A percentile compares a stretch with the other conserved stretches of the same genome.
phyloP scores from a whole-genome alignment of 2,113 vertebrate genomes.

The Pampusana beccarii region DNA sequence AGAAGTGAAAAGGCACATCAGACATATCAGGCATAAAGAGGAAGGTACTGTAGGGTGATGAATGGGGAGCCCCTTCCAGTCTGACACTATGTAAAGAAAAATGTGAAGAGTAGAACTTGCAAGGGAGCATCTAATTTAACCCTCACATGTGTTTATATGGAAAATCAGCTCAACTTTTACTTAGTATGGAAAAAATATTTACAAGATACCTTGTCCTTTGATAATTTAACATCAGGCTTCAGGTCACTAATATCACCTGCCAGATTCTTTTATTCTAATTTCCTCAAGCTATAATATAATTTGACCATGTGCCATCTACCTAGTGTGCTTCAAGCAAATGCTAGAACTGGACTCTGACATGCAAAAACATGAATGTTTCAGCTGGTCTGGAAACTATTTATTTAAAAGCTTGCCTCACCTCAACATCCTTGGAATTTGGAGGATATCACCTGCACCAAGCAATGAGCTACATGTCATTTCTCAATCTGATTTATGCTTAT shows the following conservation, averaged over 20 bases:
- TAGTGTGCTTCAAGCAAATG: neutral
- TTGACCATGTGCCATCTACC: neutral
- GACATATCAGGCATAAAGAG: neutral
- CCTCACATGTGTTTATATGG: neutral
- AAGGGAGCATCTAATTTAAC: neutral
- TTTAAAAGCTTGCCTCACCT: conserved; percentile 4
- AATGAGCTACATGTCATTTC: neutral
- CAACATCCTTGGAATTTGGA: neutral
- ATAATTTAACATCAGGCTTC: neutral
- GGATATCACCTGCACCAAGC: neutral
- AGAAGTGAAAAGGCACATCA: neutral
- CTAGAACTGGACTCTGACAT: neutral
- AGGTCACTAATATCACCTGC: neutral
- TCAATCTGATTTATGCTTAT: neutral
- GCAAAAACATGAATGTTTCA: conserved; percentile 17
- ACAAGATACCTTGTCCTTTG: neutral
- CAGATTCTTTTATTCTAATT: neutral
- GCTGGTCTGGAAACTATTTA: conserved; percentile 6
- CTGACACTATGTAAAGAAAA: neutral
- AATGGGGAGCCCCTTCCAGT: neutral
- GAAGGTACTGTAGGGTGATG: neutral
- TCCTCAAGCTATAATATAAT: neutral
- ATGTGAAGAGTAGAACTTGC: neutral
- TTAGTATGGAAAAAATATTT: neutral
- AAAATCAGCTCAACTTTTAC: neutral